Evolutionary conservation across 2,113 vertebrate genomes (phyloP), one percentile per base, ranked within the genome.

Genomic region (Irena cyanogastra): DNA sequence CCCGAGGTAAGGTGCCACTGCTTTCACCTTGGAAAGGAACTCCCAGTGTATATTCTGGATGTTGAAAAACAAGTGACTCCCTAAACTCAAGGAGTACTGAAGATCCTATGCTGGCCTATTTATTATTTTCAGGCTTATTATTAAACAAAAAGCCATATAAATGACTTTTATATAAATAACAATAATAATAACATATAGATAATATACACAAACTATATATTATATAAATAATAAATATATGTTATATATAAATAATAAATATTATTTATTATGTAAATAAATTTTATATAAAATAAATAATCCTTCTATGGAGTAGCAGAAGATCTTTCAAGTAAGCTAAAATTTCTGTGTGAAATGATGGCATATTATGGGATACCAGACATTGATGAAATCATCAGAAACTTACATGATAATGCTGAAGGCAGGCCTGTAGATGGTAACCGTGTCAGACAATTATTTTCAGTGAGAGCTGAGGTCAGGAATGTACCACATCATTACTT

Each of bases 381-480:
- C 16, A 53, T 33, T 59, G 82, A 47, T 63, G 31, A 80, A 87
- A 52, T 71, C 49, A 76, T 45, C 45, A 79, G 21, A 79, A 69
- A 41, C 31, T 57, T 42, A 10, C 2, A 3, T 60, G 61, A 20
- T 68, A 44, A 80, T 76, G 24, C 41, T 72, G 50, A 90, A 76
- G 30, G n/a, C 47, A 26, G 74, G 75, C 30, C 75, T 3, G 0
- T 83, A 93, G 83, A 95, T 85, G 53, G 35, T 42, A 69, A 53
- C 45, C 31, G 3, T 59, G 75, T 35, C 71, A 90, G 66, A 6
- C 18, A 33, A 37, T 86, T 86, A 65, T 35, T 92, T 85, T 49
- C 90, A 80, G 31, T n/a, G 63, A 90, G 57, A 83, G 37, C 45
- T 61, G 91, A 95, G 85, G 88, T 93, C 90, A 92, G 49, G 52